Percentiles rank a stretch among this genome's conserved stretches.
These are phyloP conservation scores for Pseudolycoriella hygida DNA, from an alignment of 2,888 invertebrate genomes.

Conservation along the genomic window DNA sequence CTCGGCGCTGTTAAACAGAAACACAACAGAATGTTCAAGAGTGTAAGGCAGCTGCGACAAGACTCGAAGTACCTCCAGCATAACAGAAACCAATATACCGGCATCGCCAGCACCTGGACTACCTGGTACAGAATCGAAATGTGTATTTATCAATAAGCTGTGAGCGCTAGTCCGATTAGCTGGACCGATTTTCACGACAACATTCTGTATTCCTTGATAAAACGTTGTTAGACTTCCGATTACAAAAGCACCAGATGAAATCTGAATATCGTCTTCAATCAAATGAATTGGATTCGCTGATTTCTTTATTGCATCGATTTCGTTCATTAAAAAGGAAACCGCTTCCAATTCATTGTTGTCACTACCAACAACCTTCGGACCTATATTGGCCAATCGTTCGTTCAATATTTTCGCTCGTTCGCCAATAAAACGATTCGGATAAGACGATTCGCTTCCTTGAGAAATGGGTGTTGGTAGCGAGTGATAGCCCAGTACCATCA, in stretches of 20 bases:
- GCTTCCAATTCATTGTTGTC: slow-evolving; percentile 48
- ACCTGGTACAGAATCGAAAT: slow-evolving; percentile 81
- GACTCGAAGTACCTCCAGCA: slow-evolving; percentile 47
- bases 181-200: slow-evolving; percentile 23
- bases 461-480: no score
- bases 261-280: not conserved
- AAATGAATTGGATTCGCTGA: not conserved
- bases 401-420: slow-evolving; percentile 47
- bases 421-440: slow-evolving; percentile 42
- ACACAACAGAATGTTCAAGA: slow-evolving; percentile 40
- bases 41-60: slow-evolving; percentile 29
- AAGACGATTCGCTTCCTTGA: no score
- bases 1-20: slow-evolving; percentile 59
- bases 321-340: slow-evolving; percentile 28
- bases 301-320: not conserved
- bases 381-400: slow-evolving; percentile 35
- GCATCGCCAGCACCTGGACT: slow-evolving; percentile 21
- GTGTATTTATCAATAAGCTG: slow-evolving; percentile 61
- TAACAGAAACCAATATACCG: slow-evolving; percentile 35
- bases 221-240: not conserved
- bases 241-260: not conserved
- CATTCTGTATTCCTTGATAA: slow-evolving; percentile 25
- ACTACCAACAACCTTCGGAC: slow-evolving; percentile 54
- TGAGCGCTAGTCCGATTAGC: slow-evolving; percentile 18
- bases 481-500: no score